Conservation (phyloP, 2,888 invertebrate species). For the Tryphoninae sp. region DNA sequence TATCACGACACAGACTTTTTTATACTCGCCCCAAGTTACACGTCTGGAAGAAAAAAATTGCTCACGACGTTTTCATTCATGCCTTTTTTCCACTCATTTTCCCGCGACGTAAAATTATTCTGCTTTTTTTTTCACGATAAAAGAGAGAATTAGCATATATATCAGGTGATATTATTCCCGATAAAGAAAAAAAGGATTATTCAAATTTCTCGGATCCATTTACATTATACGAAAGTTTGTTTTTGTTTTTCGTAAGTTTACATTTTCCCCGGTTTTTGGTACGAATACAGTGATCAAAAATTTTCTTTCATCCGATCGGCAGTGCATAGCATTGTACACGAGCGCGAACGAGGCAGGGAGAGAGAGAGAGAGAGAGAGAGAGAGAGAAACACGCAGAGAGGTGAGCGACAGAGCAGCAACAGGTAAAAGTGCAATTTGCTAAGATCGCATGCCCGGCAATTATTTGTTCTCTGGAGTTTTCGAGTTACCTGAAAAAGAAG, state of each 20-base stretch:
- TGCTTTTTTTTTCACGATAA: neutral
- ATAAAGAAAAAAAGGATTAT: neutral
- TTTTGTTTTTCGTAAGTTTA: too few relatives aligned
- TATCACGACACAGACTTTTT: constrained; percentile 14
- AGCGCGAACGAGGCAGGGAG: neutral
- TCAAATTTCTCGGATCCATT: neutral
- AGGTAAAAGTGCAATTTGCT: constrained; percentile 72
- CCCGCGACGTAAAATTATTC: constrained; percentile 2
- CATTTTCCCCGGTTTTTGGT: neutral
- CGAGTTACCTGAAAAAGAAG: constrained; percentile 14
- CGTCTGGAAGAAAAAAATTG: constrained; percentile 9
- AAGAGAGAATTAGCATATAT: neutral
- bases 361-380: constrained; percentile 9
- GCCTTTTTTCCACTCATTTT: constrained; percentile 16
- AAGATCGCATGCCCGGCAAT: constrained; percentile 72
- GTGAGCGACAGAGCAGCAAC: constrained; percentile 72
- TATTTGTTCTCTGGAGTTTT: constrained; percentile 65
- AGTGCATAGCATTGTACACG: neutral
- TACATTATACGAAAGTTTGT: too few relatives aligned
- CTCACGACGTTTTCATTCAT: constrained; percentile 14
- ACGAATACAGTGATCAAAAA: neutral
- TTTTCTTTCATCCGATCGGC: neutral
- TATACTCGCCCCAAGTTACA: constrained; percentile 18
- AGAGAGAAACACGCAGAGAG: constrained; percentile 2
- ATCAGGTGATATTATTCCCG: neutral